Evolutionary conservation across 64 coral and sea anemone species (phyloP).

Genomic region (Pocillopora verrucosa): DNA sequence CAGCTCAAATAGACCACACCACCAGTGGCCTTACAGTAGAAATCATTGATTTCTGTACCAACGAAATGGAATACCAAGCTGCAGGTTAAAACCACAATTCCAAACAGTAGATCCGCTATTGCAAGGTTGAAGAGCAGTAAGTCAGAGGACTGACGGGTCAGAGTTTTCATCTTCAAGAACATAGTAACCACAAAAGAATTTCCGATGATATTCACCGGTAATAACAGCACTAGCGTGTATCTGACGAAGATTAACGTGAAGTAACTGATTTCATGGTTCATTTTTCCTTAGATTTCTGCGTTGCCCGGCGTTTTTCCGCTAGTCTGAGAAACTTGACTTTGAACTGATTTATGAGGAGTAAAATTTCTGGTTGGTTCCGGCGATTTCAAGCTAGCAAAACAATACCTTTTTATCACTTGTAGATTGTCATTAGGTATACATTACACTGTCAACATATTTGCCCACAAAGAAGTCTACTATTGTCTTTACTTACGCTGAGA

Average conservation of each 20-base stretch:
- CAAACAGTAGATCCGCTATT: conserved; percentile 52
- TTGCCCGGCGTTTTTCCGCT: background rate
- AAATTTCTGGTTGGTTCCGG: background rate
- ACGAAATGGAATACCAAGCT: background rate
- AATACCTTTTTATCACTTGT: background rate
- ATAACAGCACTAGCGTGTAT: conserved; percentile 1
- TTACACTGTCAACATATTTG: background rate
- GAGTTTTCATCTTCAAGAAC: background rate
- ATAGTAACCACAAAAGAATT: conserved; percentile 47
- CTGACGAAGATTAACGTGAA: background rate
- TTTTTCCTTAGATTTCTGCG: background rate
- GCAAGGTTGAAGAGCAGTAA: conserved; percentile 49
- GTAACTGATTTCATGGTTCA: background rate
- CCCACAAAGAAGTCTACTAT: background rate
- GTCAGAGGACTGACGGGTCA: conserved; percentile 1
- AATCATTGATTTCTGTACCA: conserved; percentile 8
- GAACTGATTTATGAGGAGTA: background rate
- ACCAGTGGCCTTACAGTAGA: conserved; percentile 51
- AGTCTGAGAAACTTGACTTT: background rate
- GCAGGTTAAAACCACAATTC: conserved; percentile 29
- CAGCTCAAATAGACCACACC: conserved; percentile 43
- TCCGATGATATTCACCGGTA: conserved; percentile 33
- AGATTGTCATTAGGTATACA: background rate
- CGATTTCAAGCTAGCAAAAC: background rate
- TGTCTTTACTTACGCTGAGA: background rate